Base-by-base conservation (phyloP, 2,888 invertebrate genomes). In the Oxyteleia sp. region DNA sequence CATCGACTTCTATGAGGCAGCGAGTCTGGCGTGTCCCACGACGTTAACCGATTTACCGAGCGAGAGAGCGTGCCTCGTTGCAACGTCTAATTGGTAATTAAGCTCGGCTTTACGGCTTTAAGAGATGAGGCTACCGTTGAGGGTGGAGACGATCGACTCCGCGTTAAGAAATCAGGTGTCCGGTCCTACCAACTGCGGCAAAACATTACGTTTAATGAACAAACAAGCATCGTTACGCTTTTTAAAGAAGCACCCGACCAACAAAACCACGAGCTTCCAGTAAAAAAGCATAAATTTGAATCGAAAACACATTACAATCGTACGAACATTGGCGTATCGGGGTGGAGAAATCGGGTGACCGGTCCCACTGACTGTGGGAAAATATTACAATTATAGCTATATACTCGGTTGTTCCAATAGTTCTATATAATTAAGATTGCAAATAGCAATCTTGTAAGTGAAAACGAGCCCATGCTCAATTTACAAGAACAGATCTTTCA, bases 1-100 rank as follows among this genome's bases (percentile, higher is more conserved):
- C 63, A 59, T 76, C 72, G 74, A 55, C 47, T 55, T 29, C 71
- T 49, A 43, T 41, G 68, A 81, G 76, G 35, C 59, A 57, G 53
- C 69, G 68, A 57, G 43, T 35, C 69, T 57, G 55, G 68, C 90
- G 89, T 91, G 88, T 90, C 89, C 88, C 89, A 89, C 88, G 88
- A 87, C 89, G 87, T 90, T 91, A 92, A 92, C 91, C 92, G 91
- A 92, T 92, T 91, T 88, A 88, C 89, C 88, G 87, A 87, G 89
- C 90, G 26, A 55, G 88, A 90, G 92, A 92, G 91, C 91, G 91
- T 92, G 92, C 91, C 91, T 90, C 88, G 86, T 89, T 89, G 89
- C 89, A 89, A 91, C 90, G 90, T 92, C 91, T 92, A 92, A 92
- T 92, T 92, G 92, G 92, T 92, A 92, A 92, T 92, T 92, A 92